Evolutionary conservation across 2,888 invertebrate genomes (phyloP), one percentile per base, ranked within the genome.

Genomic region (Tachystola acroxantha): DNA sequence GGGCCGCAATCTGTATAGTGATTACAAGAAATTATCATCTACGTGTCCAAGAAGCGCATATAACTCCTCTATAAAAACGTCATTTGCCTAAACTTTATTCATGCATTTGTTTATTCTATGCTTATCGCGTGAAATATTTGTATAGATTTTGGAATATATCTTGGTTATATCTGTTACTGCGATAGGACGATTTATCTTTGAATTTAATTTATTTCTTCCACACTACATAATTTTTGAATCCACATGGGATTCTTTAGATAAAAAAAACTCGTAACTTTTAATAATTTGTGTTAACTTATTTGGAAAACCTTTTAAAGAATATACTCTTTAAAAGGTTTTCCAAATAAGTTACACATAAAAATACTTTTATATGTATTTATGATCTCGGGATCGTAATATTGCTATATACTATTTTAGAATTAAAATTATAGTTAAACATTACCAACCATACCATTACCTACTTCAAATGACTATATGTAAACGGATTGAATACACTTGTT

Each of bases 21-120:
- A 81, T 82, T 81, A 82, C 74, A 70, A 57, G 54, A 54, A 67
- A 61, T n/a, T 73, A 77, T 74, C 72, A 66, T 66, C 52, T 53
- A 50, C 48, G 57, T 55, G 64, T 64, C 58, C 59, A 70, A 69
- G 67, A 61, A 64, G 57, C 62, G 48, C 58, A 64, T 58, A 68
- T 66, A 69, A 67, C 63, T 74, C 70, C 64, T 58, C 59, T 62
- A 69, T 70, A 78, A 77, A 77, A 71, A 73, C 64, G 64, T 72
- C 72, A 79, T 79, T 78, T 72, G 66, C 72, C 63, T 59, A 52
- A 64, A 63, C 61, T 64, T 62, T 62, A 69, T 73, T 67, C 67
- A 66, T 66, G 57, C 60, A 53, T 71, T 73, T 79, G 69, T 79
- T 77, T 73, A 67, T 72, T 68, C 64, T 65, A 67, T 68, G 51